phyloP scores from a whole-genome alignment of 2,113 vertebrate genomes.

The Gadus macrocephalus region DNA sequence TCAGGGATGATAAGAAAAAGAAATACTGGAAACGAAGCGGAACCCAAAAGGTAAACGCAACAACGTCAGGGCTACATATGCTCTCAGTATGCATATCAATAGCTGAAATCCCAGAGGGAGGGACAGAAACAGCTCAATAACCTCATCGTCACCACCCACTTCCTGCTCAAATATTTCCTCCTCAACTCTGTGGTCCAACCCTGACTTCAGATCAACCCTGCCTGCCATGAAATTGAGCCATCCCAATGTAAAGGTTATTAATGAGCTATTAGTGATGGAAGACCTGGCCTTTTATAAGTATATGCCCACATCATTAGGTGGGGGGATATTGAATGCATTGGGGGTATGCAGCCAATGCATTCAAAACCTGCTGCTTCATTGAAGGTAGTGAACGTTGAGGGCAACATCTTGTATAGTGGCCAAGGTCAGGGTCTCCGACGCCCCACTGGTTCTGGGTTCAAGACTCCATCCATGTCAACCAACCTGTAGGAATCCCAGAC shows the following conservation, averaged over 20 bases:
- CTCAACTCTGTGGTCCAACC: background rate
- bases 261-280: slow-evolving; percentile 4
- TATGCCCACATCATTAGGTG: slow-evolving; percentile 5
- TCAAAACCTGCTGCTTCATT: slow-evolving; percentile 31
- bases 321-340: no score
- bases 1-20: slow-evolving; percentile 16
- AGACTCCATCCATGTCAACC: no score
- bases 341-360: slow-evolving; percentile 15
- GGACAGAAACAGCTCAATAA: background rate
- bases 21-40: slow-evolving; percentile 4
- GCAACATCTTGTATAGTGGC: no score
- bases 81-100: background rate
- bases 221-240: slow-evolving; percentile 16
- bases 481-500: slow-evolving; percentile 4
- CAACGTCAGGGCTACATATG: background rate
- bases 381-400: slow-evolving; percentile 5
- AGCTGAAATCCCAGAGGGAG: background rate
- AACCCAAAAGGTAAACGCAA: background rate
- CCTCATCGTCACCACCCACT: background rate
- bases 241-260: slow-evolving; percentile 7
- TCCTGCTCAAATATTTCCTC: slow-evolving; percentile 7
- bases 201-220: slow-evolving; percentile 5
- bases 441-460: no score
- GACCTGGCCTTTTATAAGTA: background rate
- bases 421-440: no score